Conservation (phyloP, 2,113 vertebrate genomes). For the Anolis carolinensis region DNA sequence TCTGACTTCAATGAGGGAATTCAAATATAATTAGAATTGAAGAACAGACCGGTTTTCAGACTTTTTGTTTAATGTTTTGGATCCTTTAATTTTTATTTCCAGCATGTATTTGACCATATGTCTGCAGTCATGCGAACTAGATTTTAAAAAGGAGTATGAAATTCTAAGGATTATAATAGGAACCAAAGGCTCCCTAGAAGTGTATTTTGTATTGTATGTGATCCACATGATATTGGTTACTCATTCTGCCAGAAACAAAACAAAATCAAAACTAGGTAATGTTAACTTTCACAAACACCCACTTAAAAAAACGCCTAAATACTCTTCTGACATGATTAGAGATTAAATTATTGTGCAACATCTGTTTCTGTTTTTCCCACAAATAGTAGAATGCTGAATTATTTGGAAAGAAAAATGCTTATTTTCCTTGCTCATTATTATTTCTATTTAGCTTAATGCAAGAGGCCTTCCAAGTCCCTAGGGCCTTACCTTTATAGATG, state of each 20-base stretch:
- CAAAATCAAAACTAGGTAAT: background rate
- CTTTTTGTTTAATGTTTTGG: background rate
- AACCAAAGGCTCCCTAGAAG: background rate
- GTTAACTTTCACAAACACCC: background rate
- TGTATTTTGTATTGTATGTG: background rate
- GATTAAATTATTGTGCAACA: background rate
- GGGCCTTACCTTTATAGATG: slow-evolving; percentile 4
- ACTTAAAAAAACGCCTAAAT: background rate
- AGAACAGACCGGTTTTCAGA: background rate
- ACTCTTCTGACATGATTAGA: background rate
- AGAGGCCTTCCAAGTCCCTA: background rate
- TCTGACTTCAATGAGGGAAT: background rate
- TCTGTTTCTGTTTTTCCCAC: background rate
- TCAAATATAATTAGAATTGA: background rate
- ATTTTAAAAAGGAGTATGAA: background rate
- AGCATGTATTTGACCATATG: background rate
- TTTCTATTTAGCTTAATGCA: slow-evolving; percentile 16
- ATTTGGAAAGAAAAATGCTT: background rate
- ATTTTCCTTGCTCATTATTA: slow-evolving; percentile 16
- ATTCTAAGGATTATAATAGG: background rate
- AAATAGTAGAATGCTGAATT: background rate
- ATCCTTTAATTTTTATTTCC: background rate
- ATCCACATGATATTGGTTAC: background rate
- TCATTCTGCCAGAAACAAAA: background rate
- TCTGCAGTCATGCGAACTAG: background rate